Base-by-base conservation (phyloP, 1,140 invertebrate species). In the Magallana gigas region DNA sequence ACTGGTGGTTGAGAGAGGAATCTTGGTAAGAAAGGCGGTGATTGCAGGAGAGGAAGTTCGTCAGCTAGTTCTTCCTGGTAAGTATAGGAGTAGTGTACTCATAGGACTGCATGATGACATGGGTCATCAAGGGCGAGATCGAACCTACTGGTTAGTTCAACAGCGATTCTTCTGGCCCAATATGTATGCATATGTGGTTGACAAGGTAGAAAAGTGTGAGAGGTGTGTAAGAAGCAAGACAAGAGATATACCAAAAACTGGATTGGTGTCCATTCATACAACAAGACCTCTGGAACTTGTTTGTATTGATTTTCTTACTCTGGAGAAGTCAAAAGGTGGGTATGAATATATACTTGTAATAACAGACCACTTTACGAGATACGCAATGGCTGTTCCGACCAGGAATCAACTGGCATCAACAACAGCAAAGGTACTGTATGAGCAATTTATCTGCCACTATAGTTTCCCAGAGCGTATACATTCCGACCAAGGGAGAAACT, bases 11-110 rank as follows among this genome's bases (percentile, higher is more conserved):
- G 58, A 60, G 11, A 57, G 57, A 58, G 57, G 83, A 14, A 59
- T 60, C 8, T 59, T 85, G 29, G 62, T 36, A 5, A 60, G 84
- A 62, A 48, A 60, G 9, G 56, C 58, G 11, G 9, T 23, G 12
- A 8, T 85, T n/a, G 36, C 18, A 16, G 58, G 9, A 29, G 29
- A 85, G 59, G 23, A 85, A 18, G 59, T 68, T 29, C 29, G 62
- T 14, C 91, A 90, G 71, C 36, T 90, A 16, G 85, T 88, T 11
- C 58, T 91, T 3, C 89, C 90, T 8, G 81, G 14, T 14, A 48
- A 29, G 12, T 82, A 82, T 18, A 82, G 29, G 16, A 11, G 57
- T 7, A 57, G 11, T 14, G 83, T 60, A n/a, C 18, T 84, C 12
- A 85, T 12, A 16, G 59, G 62, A 48, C 29, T 85, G 18, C 85